Base-by-base conservation (phyloP, 2,888 invertebrate species). In the Tryphoninae sp. region DNA sequence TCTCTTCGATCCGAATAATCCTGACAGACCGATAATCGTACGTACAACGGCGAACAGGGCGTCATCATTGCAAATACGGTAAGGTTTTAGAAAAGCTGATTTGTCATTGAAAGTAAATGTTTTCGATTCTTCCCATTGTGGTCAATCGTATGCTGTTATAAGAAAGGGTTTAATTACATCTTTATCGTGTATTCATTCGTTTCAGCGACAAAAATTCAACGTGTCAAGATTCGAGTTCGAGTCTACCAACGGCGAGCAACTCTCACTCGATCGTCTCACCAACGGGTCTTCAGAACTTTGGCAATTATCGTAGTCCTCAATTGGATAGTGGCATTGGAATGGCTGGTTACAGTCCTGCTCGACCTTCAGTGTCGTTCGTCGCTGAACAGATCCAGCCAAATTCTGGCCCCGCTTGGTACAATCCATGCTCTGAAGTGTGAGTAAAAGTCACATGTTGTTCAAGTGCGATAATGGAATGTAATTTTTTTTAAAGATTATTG, bases 11-110 rank as follows among this genome's bases (percentile, higher is more conserved):
- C 95, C 94, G 1, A 94, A 94, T 85, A 95, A 95, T 90, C 95
- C 95, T 0, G 94, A 94, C 80, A 96, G 95, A 92, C 96, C 96
- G 22, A 96, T 96, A 83, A 94, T 96, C 80, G 94, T 94, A 87
- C 83, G 86, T 33, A 92, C 93, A 33, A 90, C 92, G 8, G 92
- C 92, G 80, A 92, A 90, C 75, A 90, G 93, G 86, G 90, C 91
- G n/a, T 77, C 82, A 4, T 77, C 69, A 0, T 11, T 82, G 69
- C 79, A 80, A 61, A n/a, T 77, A 19, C 72, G 82, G 82, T 82
- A 64, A 73, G 22, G 40, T 59, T 40, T 7, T 33, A 33, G 33
- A 33, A 33, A 33, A 33, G 33, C 6, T 33, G 6, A 33, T 33
- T 33, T 7, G 1, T 6, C 33, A 33, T 33, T 33, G 7, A 33